Conservation (phyloP, 2,113 vertebrate genomes). For the Saguinus imperator region DNA sequence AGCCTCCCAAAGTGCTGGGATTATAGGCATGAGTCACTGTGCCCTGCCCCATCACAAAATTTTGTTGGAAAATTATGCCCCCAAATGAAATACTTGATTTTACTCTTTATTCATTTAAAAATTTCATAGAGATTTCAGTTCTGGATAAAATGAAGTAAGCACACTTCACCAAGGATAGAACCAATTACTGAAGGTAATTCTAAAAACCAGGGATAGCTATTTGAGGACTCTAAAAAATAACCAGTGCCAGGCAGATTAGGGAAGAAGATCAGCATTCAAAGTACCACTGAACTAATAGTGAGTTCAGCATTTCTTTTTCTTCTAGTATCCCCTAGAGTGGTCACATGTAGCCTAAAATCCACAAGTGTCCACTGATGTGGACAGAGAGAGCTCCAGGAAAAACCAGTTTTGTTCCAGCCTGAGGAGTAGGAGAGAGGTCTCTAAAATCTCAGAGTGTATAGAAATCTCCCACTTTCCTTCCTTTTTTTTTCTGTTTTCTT, state of each 20-base stretch:
- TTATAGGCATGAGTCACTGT: too few species aligned
- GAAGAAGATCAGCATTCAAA: neutral
- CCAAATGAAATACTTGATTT: neutral
- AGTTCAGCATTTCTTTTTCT: neutral
- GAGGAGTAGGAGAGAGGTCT: neutral
- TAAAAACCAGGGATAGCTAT: neutral
- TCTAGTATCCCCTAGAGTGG: neutral
- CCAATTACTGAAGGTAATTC: neutral
- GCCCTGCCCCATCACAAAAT: neutral
- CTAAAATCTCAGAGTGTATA: neutral
- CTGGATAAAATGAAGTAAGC: neutral
- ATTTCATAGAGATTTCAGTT: neutral
- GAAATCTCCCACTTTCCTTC: neutral
- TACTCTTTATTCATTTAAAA: constrained; percentile 5
- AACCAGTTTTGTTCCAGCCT: neutral
- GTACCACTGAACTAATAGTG: neutral
- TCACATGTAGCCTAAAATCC: neutral
- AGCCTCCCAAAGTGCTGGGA: too few species aligned
- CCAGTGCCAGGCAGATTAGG: neutral
- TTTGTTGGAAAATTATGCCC: neutral
- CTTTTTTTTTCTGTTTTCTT: neutral
- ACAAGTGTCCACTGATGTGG: neutral
- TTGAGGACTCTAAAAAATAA: constrained; percentile 20
- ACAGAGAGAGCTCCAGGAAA: neutral
- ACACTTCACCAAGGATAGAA: neutral